Evolutionary conservation across 2,888 invertebrate species (phyloP), one percentile per base, ranked within the genome.

Genomic region (Pantelozetes paolii): DNA sequence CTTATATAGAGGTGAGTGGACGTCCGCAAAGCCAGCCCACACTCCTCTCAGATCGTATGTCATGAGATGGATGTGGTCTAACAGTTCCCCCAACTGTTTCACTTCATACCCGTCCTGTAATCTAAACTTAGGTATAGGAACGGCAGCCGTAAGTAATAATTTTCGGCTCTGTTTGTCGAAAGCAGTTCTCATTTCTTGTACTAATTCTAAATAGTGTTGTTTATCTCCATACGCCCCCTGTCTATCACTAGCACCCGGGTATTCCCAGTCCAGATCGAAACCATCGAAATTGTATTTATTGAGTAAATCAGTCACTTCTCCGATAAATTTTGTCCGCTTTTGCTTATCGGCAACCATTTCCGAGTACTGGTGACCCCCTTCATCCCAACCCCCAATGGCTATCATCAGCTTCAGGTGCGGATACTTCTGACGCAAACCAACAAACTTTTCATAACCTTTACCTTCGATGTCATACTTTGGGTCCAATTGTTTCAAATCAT

Each of bases 11-110:
- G 93, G 91, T 79, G 92, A 92, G 81, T 94, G 94, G 0, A 89
- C 89, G 80, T 94, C 93, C 0, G 93, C 92, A 80, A 92, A 92
- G 20, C 93, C 93, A 0, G 90, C 92, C 93, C 93, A 93, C 81
- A 78, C 78, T 18, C 80, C 80, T 72, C 80, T 77, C 26, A 80
- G 77, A 77, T 81, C 78, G 70, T 77, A 78, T 1, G 77, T 76
- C 77, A 79, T 79, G 15, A 79, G 75, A 62, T 78, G 76, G 64
- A 79, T 78, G 71, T 75, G 74, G 54, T 77, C 77, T 23, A 79
- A 71, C 11, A 76, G 54, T 30, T 77, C 76, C 54, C 20, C 70
- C 70, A 94, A 84, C 81, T 93, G 92, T 18, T 91, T 91, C 9
- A 94, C 93, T 81, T 93, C 91, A 80, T 94, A 94, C 0, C 93